These are phyloP conservation scores for Monochamus alternatus DNA, from an alignment of 2,888 invertebrate species.

Conservation along the genomic window DNA sequence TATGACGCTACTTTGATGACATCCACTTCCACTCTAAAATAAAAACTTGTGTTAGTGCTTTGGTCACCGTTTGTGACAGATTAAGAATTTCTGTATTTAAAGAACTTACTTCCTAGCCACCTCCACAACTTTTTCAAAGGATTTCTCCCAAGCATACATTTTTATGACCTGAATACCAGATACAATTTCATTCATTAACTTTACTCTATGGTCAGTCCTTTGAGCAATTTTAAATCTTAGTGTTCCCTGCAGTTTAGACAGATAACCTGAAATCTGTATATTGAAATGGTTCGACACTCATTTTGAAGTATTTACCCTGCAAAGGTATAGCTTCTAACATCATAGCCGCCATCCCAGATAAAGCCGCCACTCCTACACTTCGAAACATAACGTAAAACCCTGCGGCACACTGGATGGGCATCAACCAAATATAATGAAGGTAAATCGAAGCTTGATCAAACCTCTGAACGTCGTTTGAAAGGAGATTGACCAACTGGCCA, in stretches of 20 bases:
- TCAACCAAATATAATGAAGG: constrained; percentile 87
- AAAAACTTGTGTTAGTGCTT: not conserved
- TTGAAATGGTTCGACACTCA: too few relatives aligned
- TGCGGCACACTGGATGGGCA: constrained; percentile 82
- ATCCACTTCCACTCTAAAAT: constrained; percentile 75
- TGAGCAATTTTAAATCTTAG: constrained; percentile 71
- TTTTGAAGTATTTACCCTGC: constrained; percentile 68
- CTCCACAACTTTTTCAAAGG: constrained; percentile 78
- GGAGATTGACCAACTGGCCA: constrained; percentile 87
- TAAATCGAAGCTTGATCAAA: constrained; percentile 82
- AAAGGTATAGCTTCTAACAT: constrained; percentile 72
- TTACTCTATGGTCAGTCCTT: constrained; percentile 78
- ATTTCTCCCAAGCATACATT: constrained; percentile 86
- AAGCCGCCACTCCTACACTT: constrained; percentile 73
- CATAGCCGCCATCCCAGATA: constrained; percentile 78
- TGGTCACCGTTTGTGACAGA: not conserved
- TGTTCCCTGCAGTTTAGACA: constrained; percentile 70
- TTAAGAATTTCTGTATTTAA: not conserved
- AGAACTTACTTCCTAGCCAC: constrained; percentile 74
- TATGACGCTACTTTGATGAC: constrained; percentile 78
- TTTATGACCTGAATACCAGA: constrained; percentile 83
- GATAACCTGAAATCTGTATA: constrained; percentile 67
- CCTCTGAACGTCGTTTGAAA: constrained; percentile 89
- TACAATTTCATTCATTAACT: constrained; percentile 83
- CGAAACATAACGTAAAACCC: constrained; percentile 76